Conservation (phyloP, 2,888 invertebrate genomes). For the Synergus laeviventris region DNA sequence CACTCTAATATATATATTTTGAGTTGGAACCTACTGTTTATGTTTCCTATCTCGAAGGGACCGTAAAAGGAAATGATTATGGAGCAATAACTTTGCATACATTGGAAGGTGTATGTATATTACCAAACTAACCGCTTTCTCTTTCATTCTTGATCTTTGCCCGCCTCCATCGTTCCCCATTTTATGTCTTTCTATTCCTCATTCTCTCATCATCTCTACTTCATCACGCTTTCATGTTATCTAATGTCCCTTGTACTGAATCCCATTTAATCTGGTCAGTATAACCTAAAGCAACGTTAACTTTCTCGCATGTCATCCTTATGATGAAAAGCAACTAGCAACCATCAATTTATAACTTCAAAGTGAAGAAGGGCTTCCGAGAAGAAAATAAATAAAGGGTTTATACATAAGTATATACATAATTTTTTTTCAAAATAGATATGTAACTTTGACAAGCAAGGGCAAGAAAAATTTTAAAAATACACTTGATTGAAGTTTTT, state of each 20-base stretch:
- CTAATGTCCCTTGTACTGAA: constrained; percentile 47
- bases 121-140: background rate
- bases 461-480: too few relatives aligned
- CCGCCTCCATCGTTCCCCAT: background rate
- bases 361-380: background rate
- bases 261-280: constrained; percentile 45
- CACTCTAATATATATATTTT: too few relatives aligned
- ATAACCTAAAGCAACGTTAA: constrained; percentile 47
- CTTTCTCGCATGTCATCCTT: constrained; percentile 41
- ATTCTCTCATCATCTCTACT: background rate
- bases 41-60: constrained; percentile 52
- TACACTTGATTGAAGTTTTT: too few relatives aligned
- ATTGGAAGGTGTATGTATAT: constrained; percentile 36
- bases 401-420: background rate
- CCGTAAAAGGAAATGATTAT: constrained; percentile 64
- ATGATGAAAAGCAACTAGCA: constrained; percentile 35
- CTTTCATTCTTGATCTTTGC: background rate
- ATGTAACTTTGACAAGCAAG: too few relatives aligned
- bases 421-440: background rate
- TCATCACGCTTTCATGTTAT: constrained; percentile 39
- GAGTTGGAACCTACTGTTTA: constrained; percentile 59
- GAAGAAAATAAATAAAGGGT: background rate
- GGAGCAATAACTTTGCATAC: constrained; percentile 60
- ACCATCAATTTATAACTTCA: background rate
- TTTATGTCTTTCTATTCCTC: background rate